Percentiles rank a stretch among this genome's conserved stretches.
These are phyloP conservation scores for Sapayoa aenigma DNA, from an alignment of 2,113 vertebrate species.

Conservation along the genomic window DNA sequence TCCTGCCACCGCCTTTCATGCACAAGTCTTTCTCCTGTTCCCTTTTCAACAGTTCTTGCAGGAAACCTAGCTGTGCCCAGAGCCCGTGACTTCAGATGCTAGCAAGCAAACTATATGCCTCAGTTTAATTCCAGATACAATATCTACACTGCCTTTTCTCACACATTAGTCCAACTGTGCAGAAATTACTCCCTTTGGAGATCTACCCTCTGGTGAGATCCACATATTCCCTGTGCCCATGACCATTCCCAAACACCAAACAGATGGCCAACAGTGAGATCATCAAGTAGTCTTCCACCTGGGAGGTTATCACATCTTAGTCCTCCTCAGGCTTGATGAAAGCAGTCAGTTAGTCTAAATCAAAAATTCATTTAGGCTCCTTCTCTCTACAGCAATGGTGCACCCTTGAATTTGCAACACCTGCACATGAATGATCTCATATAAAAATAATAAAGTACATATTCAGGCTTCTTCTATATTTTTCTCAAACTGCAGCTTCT, in stretches of 20 bases:
- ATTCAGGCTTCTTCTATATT: background rate
- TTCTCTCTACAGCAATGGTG: background rate
- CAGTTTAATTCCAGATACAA: background rate
- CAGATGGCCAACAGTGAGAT: background rate
- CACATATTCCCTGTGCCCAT: background rate
- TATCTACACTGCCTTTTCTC: background rate
- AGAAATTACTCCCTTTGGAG: background rate
- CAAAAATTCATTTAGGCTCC: background rate
- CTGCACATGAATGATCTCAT: background rate
- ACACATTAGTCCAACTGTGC: background rate
- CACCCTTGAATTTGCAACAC: background rate
- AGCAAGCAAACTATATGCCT: background rate
- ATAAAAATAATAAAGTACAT: background rate
- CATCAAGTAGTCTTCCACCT: background rate
- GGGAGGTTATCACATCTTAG: background rate
- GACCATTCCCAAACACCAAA: background rate
- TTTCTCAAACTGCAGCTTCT: background rate
- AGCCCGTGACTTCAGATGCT: background rate
- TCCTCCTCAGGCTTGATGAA: background rate
- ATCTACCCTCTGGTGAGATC: background rate
- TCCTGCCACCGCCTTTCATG: background rate
- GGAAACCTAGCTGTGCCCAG: background rate
- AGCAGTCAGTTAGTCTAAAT: background rate
- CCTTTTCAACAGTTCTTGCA: background rate
- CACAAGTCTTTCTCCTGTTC: background rate